A percentile compares a stretch with the other conserved stretches of the same genome.
Evolutionary conservation across 2,113 vertebrate genomes (phyloP).

Genomic region (Hymenochirus boettgeri): DNA sequence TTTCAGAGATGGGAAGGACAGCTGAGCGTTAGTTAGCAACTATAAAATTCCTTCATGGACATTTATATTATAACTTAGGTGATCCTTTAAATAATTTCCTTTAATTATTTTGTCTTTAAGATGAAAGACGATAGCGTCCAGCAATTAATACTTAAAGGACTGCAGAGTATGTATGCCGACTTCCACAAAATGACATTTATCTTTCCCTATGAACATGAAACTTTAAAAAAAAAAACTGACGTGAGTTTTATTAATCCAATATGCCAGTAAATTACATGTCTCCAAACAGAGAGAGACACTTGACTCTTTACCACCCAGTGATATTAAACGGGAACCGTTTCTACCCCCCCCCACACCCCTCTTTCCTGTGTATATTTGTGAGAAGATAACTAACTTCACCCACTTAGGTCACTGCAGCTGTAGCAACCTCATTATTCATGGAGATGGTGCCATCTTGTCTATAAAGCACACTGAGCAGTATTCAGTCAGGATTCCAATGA

Average conservation of each 20-base stretch:
- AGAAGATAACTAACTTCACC: constrained; percentile 50
- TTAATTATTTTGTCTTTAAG: too few relatives aligned
- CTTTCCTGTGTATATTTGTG: constrained; percentile 21
- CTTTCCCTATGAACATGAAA: background rate
- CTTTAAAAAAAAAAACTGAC: background rate
- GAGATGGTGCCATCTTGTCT: constrained; percentile 60
- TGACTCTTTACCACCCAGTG: constrained; percentile 23
- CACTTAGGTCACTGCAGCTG: constrained; percentile 47
- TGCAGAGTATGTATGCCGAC: too few relatives aligned
- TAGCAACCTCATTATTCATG: constrained; percentile 56
- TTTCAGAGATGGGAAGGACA: too few relatives aligned
- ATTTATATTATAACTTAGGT: too few relatives aligned
- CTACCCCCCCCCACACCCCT: background rate
- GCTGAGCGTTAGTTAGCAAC: too few relatives aligned
- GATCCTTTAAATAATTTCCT: too few relatives aligned
- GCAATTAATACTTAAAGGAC: too few relatives aligned
- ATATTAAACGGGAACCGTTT: constrained; percentile 47
- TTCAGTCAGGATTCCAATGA: constrained; percentile 24
- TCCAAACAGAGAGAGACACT: background rate
- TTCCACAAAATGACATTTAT: too few relatives aligned
- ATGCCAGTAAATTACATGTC: constrained; percentile 4
- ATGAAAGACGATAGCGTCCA: too few relatives aligned
- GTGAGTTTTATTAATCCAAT: constrained; percentile 20
- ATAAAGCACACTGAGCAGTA: constrained; percentile 42
- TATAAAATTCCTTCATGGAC: too few relatives aligned